phyloP scores from a whole-genome alignment of 2,888 invertebrate species.

The Cantharis nigra region DNA sequence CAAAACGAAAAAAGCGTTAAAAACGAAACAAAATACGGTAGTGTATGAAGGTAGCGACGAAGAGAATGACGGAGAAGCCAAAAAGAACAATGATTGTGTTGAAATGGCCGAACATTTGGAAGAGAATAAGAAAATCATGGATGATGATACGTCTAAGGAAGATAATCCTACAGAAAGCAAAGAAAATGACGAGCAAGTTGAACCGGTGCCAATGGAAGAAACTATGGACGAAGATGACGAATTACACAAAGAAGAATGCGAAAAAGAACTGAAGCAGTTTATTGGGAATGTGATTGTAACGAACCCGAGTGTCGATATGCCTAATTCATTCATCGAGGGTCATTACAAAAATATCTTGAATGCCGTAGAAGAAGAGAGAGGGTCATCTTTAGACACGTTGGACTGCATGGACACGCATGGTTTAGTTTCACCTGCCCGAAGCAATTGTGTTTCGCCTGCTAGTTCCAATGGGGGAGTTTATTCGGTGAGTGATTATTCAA shows the following conservation, averaged over 20 bases:
- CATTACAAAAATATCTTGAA: slow-evolving; percentile 57
- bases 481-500: slow-evolving; percentile 65
- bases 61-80: slow-evolving; percentile 45
- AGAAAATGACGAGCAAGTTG: slow-evolving; percentile 1
- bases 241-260: slow-evolving; percentile 34
- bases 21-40: slow-evolving; percentile 50
- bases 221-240: not conserved
- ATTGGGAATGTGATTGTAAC: slow-evolving; percentile 72
- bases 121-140: not conserved
- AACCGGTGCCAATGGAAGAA: slow-evolving; percentile 8
- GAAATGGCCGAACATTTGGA: not conserved
- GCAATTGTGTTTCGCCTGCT: slow-evolving; percentile 79
- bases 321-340: slow-evolving; percentile 57
- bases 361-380: slow-evolving; percentile 66
- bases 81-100: slow-evolving; percentile 48
- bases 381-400: slow-evolving; percentile 50
- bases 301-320: slow-evolving; percentile 71
- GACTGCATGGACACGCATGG: slow-evolving; percentile 57
- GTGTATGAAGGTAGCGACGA: slow-evolving; percentile 49
- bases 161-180: not conserved
- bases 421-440: slow-evolving; percentile 51
- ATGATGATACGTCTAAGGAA: not conserved
- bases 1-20: slow-evolving; percentile 43
- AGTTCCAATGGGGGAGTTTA: slow-evolving; percentile 92
- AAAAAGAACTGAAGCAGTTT: slow-evolving; percentile 46